These are phyloP conservation scores for Mallateleia sp. DNA, from an alignment of 2,888 invertebrate genomes.

Conservation along the genomic window DNA sequence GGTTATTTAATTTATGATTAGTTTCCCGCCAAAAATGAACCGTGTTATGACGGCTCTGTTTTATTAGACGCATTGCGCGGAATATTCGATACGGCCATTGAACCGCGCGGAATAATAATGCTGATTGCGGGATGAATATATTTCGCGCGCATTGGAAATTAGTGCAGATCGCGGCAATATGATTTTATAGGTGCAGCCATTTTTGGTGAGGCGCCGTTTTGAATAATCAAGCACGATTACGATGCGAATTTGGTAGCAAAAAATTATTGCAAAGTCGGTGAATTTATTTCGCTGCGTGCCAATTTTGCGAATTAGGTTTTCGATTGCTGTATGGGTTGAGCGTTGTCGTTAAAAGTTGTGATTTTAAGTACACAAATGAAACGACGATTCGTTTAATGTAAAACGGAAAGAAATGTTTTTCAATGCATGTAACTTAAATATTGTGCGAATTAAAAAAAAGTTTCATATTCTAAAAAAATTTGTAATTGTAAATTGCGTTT, in stretches of 20 bases:
- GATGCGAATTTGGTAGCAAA: conserved; percentile 24
- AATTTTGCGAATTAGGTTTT: conserved; percentile 31
- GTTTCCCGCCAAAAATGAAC: conserved; percentile 48
- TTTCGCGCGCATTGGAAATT: conserved; percentile 48
- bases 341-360: not conserved
- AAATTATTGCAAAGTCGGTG: conserved; percentile 14
- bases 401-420: too few species aligned
- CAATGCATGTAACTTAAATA: too few species aligned
- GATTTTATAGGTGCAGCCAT: conserved; percentile 44
- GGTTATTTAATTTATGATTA: conserved; percentile 45
- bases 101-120: conserved; percentile 67
- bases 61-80: conserved; percentile 57
- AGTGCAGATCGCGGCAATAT: conserved; percentile 28
- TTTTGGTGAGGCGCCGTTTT: conserved; percentile 52
- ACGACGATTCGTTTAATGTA: too few species aligned
- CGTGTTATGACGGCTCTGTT: conserved; percentile 34
- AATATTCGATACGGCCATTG: conserved; percentile 61
- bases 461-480: too few species aligned
- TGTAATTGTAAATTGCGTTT: too few species aligned
- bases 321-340: conserved; percentile 9
- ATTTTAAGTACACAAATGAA: not conserved
- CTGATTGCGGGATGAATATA: conserved; percentile 64
- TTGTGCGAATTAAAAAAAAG: too few species aligned
- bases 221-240: conserved; percentile 63
- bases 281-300: conserved; percentile 29